A percentile compares a stretch with the other conserved stretches of the same genome.
These are phyloP conservation scores for Mylabris sibirica DNA, from an alignment of 2,888 invertebrate species.

Conservation along the genomic window DNA sequence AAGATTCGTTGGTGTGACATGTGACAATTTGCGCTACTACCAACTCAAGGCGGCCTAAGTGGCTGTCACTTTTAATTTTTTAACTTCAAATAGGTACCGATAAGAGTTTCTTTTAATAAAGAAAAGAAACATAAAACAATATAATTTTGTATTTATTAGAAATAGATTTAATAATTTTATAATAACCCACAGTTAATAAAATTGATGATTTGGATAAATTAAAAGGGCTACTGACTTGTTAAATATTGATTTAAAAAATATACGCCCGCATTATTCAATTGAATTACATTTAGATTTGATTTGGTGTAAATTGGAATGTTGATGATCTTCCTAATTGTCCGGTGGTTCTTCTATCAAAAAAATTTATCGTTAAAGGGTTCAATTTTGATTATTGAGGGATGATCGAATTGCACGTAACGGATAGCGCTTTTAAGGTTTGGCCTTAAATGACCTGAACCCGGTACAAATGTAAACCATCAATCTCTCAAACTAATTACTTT, in stretches of 20 bases:
- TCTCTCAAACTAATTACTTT: conserved; percentile 38
- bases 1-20: conserved; percentile 46
- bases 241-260: conserved; percentile 28
- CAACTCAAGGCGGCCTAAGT: conserved; percentile 34
- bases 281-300: conserved; percentile 24
- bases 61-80: conserved; percentile 36
- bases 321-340: conserved; percentile 33
- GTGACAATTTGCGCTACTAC: conserved; percentile 50
- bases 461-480: conserved; percentile 36
- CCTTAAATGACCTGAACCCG: conserved; percentile 29
- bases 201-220: conserved; percentile 22
- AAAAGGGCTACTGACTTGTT: conserved; percentile 24
- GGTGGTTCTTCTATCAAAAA: conserved; percentile 40
- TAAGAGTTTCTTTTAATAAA: conserved; percentile 25
- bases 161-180: conserved; percentile 20
- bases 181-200: conserved; percentile 30
- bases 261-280: conserved; percentile 29
- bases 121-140: not conserved
- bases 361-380: not conserved
- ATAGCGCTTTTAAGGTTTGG: conserved; percentile 24
- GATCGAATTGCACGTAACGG: conserved; percentile 22
- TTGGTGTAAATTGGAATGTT: conserved; percentile 11
- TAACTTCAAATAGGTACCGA: conserved; percentile 13
- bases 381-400: conserved; percentile 12
- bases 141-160: not conserved